Conservation (phyloP, 2,797 vertebrate genomes). For the Dromococcyx pavoninus region DNA sequence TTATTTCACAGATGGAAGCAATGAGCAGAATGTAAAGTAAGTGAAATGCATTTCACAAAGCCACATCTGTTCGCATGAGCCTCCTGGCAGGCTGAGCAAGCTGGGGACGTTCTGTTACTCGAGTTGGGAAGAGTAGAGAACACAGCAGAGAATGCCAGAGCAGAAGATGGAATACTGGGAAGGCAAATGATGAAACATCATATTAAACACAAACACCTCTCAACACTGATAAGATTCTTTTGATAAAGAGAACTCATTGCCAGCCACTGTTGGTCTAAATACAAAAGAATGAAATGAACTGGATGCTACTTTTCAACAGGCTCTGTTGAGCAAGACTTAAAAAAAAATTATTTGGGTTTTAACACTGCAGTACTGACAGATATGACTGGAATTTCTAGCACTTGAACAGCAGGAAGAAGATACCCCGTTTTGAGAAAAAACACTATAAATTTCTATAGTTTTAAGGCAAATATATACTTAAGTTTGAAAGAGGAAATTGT, state of each 20-base stretch:
- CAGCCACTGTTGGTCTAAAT: not conserved
- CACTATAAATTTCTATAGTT: not conserved
- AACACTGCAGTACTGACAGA: not conserved
- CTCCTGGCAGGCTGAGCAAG: not conserved
- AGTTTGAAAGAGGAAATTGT: not conserved
- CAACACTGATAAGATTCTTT: not conserved
- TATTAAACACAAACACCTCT: not conserved
- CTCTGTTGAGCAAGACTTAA: not conserved
- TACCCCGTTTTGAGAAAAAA: not conserved
- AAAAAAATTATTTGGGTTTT: not conserved
- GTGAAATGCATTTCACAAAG: not conserved
- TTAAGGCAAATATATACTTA: not conserved
- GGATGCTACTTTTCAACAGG: not conserved
- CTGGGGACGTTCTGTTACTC: not conserved
- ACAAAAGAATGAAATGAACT: not conserved
- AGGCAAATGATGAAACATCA: not conserved
- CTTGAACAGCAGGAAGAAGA: not conserved
- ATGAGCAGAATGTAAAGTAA: not conserved
- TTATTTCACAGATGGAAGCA: not conserved
- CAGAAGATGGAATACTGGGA: not conserved
- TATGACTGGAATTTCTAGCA: not conserved
- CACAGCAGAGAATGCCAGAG: not conserved
- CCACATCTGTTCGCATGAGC: not conserved
- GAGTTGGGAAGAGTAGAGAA: not conserved
- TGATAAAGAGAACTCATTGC: not conserved